A percentile compares a stretch with the other conserved stretches of the same genome.
Evolutionary conservation across 2,888 invertebrate species (phyloP).

Genomic region (Heteropelma amictum): DNA sequence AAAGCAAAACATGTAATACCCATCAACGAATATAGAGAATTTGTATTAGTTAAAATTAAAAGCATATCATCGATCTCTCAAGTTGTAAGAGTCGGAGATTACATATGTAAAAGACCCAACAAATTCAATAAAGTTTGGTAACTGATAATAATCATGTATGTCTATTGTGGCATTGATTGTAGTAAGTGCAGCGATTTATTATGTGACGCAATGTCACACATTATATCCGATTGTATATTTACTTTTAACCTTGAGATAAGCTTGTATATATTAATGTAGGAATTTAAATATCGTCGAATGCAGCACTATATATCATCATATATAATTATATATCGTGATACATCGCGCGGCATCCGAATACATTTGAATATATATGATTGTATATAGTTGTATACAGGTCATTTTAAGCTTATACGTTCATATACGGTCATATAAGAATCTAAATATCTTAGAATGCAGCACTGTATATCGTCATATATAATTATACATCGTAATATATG

Average conservation of each 20-base stretch:
- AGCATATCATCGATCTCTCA: not conserved
- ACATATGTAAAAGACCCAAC: slow-evolving; percentile 14
- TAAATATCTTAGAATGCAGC: not conserved
- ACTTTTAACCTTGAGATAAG: not conserved
- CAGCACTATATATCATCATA: not conserved
- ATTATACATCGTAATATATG: not conserved
- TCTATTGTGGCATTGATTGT: not conserved
- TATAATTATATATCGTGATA: too few species aligned
- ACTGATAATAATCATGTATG: not conserved
- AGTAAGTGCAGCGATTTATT: too few species aligned
- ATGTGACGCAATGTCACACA: too few species aligned
- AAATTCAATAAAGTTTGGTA: not conserved
- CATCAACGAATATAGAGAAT: not conserved
- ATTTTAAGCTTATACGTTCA: not conserved
- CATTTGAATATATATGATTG: too few species aligned
- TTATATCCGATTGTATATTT: not conserved
- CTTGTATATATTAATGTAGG: not conserved
- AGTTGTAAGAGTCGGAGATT: slow-evolving; percentile 18
- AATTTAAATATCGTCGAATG: not conserved
- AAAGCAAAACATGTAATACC: slow-evolving; percentile 8
- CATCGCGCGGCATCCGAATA: too few species aligned
- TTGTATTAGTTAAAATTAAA: not conserved
- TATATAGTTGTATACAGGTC: not conserved
- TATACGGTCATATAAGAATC: not conserved
- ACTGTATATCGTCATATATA: too few species aligned